Base-by-base conservation (phyloP, 37 sponge, comb jelly and placozoan species). In the Geodia barretti region DNA sequence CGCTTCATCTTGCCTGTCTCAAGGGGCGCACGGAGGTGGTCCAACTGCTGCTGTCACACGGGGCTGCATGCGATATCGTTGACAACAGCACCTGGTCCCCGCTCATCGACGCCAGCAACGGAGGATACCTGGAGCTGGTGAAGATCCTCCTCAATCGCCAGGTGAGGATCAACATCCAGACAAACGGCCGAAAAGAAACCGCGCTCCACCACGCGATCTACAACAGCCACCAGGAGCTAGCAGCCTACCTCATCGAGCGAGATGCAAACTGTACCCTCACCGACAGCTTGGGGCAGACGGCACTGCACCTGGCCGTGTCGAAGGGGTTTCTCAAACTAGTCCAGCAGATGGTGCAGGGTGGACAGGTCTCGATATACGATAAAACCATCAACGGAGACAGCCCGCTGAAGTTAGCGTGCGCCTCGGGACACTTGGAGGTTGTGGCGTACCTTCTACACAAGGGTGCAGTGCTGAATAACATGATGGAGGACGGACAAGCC, bases 1-100 rank as follows among this genome's bases (percentile, higher is more conserved):
- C 93, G 1, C 81, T 92, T 31, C 85, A 86, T 40, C 41, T 88
- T 26, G 93, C 93, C 0, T 92, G 93, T 37, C 78, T 83, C 31
- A 82, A 82, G 71, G 93, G 93, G 20, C 81, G 78, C 2, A 81
- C 85, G 19, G 82, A 80, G 8, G 83, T 88, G 1, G 93, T 83
- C 0, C 86, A 92, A 72, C 75, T 54, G 36, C 79, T 92, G 23
- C 88, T 92, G 5, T 29, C 69, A 17, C 67, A 62, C 11, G 79
- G 78, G 24, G 93, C 93, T 0, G 29, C 47, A 7, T 92, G 93
- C 31, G 89, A 88, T 42, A 79, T 85, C 24, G 73, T 80, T 0
- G 93, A 92, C 69, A 42, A 71, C 59, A 82, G 85, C 66, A 88
- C 75, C 64, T 88, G 83, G 85, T 89, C 93, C 11, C 93, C 89